phyloP scores from a whole-genome alignment of 1,140 invertebrate species.

The Brachionus paranguensis region DNA sequence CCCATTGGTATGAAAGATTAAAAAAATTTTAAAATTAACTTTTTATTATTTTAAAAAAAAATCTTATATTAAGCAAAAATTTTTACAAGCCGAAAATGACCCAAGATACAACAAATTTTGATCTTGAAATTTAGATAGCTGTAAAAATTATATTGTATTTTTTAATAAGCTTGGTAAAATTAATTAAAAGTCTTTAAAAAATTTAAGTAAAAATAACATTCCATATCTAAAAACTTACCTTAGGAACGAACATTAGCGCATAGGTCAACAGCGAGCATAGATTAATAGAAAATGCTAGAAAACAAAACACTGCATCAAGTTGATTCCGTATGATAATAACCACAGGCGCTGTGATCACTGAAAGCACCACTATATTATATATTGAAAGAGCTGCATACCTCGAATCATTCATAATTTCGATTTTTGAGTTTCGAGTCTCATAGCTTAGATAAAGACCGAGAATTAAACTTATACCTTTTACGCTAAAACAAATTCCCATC shows the following conservation, averaged over 20 bases:
- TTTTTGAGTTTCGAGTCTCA: constrained; percentile 91
- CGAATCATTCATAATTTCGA: constrained; percentile 68
- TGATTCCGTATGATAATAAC: constrained; percentile 91
- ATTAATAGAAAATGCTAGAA: constrained; percentile 86
- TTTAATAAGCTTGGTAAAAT: no score
- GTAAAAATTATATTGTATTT: no score
- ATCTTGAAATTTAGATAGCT: no score
- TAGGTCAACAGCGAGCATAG: constrained; percentile 94
- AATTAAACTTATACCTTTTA: constrained; percentile 89
- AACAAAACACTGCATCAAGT: constrained; percentile 92
- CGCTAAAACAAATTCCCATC: constrained; percentile 72
- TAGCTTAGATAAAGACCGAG: constrained; percentile 95
- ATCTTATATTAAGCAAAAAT: no score
- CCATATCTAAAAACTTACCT: constrained; percentile 61
- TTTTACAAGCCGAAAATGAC: no score
- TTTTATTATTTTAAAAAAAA: no score
- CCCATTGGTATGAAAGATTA: no score
- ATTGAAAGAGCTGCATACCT: constrained; percentile 97
- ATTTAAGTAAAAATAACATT: not conserved
- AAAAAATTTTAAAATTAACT: no score
- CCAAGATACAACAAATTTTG: no score
- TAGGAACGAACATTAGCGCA: constrained; percentile 91
- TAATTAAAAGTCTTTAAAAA: no score
- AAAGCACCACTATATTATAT: constrained; percentile 94
- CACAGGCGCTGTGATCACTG: constrained; percentile 91